Conservation (phyloP, 1,140 invertebrate genomes). For the Pomacea maculata region DNA sequence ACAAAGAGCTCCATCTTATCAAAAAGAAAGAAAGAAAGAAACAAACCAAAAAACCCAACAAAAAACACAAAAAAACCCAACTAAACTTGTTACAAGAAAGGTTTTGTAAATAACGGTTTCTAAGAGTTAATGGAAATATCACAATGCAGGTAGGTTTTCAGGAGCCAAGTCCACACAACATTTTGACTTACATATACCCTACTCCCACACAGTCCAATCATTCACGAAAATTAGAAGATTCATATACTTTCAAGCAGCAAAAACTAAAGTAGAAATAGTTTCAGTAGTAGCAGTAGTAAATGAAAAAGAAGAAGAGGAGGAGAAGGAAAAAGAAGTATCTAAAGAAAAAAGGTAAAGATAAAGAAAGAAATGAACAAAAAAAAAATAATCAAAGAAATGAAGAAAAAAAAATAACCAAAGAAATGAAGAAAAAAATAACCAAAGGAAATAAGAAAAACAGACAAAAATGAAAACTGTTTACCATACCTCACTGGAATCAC, state of each 20-base stretch:
- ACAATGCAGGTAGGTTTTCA: no score
- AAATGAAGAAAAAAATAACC: background rate
- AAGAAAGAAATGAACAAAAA: background rate
- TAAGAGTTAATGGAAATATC: no score
- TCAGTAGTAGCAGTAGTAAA: background rate
- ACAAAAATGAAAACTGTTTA: background rate
- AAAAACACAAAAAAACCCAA: no score
- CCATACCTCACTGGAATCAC: slow-evolving; percentile 80
- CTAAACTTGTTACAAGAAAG: no score
- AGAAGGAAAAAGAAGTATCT: background rate
- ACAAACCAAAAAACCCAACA: no score
- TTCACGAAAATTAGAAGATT: no score
- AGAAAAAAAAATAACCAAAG: background rate
- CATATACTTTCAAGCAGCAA: background rate
- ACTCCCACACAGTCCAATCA: no score
- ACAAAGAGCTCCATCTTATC: no score
- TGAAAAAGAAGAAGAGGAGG: background rate
- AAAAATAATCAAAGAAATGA: background rate
- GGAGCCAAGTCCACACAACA: no score
- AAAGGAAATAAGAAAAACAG: background rate
- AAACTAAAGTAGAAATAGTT: background rate
- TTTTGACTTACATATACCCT: no score
- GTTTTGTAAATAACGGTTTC: no score
- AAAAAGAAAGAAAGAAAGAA: no score
- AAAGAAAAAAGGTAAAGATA: background rate